Evolutionary conservation across 2,113 vertebrate genomes (phyloP), one percentile per base, ranked within the genome.

Genomic region (Daubentonia madagascariensis): DNA sequence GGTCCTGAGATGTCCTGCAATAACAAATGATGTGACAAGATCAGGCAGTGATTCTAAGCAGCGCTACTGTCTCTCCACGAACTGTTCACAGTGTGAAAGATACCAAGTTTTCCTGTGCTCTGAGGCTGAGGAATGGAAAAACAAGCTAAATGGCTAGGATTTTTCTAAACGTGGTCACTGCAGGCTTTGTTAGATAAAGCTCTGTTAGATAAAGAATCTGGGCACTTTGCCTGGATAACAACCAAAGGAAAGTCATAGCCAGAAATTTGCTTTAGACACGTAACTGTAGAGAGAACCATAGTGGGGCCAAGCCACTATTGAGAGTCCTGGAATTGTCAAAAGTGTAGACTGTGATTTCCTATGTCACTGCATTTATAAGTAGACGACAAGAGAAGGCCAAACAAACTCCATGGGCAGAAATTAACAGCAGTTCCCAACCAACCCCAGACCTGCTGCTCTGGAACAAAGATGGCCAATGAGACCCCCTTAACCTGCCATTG

Each of bases 1-100:
- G 18, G 22, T 45, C 37, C 10, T 43, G 70, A 63, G 68, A 1
- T 11, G 17, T 35, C 0, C 0, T 20, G 13, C 1, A 32, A 9
- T 17, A 76, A 43, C 10, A 65, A 7, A 61, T 12, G 37, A 61
- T 67, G 16, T 32, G 40, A 61, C 12, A 52, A 40, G 14, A 81
- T 12, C 18, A 52, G 8, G 79, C 7, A 4, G 6, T 30, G 8
- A 37, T 85, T 89, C 3, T 23, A 6, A 57, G 22, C 2, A 67
- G 8, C 4, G 9, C 3, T 18, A 13, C 32, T 85, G 37, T 3
- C 28, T 84, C 23, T 67, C 23, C 30, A 35, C 1, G 8, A 25
- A n/a, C 16, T 75, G 2, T 23, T 52, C 22, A 37, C 11, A 84
- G 5, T 4, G 37, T 5, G 18, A 40, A 20, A 28, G 20, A 72